Percentiles rank a stretch among this genome's conserved stretches.
Evolutionary conservation across 2,888 invertebrate genomes (phyloP).

Genomic region (Listrodromus nycthemerus): DNA sequence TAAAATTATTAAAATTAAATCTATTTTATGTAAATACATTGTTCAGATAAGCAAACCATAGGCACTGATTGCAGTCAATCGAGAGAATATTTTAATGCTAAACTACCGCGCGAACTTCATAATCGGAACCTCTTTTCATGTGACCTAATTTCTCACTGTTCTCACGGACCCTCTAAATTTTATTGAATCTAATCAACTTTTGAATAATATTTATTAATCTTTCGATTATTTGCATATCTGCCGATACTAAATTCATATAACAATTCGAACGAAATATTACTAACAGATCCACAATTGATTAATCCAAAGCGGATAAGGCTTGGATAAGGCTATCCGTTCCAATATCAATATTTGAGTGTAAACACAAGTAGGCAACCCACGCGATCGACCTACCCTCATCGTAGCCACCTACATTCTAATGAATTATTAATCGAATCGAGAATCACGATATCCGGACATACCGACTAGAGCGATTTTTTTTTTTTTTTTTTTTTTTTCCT

Average conservation of each 20-base stretch:
- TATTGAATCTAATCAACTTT: not conserved
- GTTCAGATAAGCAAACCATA: too few relatives aligned
- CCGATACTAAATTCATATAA: not conserved
- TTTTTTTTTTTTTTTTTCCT: not conserved
- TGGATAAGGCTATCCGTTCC: not conserved
- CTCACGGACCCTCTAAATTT: conserved; percentile 65
- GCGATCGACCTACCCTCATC: conserved; percentile 70
- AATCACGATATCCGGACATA: conserved; percentile 70
- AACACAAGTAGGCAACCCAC: conserved; percentile 65
- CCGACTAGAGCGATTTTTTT: conserved; percentile 43
- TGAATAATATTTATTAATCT: too few relatives aligned
- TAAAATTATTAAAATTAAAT: too few relatives aligned
- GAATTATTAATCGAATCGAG: conserved; percentile 76
- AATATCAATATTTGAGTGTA: conserved; percentile 30
- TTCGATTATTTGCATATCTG: too few relatives aligned
- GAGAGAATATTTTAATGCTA: too few relatives aligned
- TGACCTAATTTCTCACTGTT: conserved; percentile 68
- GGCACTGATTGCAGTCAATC: too few relatives aligned
- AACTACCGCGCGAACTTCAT: conserved; percentile 8
- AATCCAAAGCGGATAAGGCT: too few relatives aligned
- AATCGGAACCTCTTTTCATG: conserved; percentile 68
- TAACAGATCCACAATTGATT: not conserved
- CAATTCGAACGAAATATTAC: not conserved
- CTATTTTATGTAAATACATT: too few relatives aligned
- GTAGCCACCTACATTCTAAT: conserved; percentile 74